Percentiles rank a stretch among this genome's conserved stretches.
These are phyloP conservation scores for Xylota sylvarum DNA, from an alignment of 2,888 invertebrate genomes.

Conservation along the genomic window DNA sequence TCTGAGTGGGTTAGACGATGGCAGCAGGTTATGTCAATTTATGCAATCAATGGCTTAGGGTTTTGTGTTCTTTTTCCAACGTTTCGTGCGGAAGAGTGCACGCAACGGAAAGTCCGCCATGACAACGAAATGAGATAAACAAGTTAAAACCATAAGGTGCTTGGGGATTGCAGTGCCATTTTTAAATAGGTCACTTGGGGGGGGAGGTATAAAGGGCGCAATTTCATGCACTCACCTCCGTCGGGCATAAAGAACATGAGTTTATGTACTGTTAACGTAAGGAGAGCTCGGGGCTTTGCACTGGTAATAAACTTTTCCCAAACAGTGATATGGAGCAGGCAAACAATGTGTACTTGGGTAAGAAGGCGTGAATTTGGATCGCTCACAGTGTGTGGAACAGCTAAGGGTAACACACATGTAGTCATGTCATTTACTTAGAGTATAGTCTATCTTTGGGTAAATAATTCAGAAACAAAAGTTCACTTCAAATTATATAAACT, in stretches of 20 bases:
- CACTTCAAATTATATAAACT: too few relatives aligned
- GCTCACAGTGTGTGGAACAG: not conserved
- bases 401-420: not conserved
- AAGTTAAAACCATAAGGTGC: constrained; percentile 46
- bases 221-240: constrained; percentile 5
- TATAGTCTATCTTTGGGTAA: too few relatives aligned
- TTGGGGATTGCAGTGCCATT: constrained; percentile 11
- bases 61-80: constrained; percentile 8
- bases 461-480: too few relatives aligned
- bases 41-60: constrained; percentile 23
- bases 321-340: constrained; percentile 14
- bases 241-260: constrained; percentile 40
- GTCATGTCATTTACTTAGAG: too few relatives aligned
- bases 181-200: constrained; percentile 41
- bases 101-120: constrained; percentile 37
- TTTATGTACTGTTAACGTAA: constrained; percentile 56
- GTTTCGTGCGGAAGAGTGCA: constrained; percentile 17
- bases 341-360: constrained; percentile 11
- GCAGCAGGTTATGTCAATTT: constrained; percentile 14
- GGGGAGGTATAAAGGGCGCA: constrained; percentile 10
- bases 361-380: not conserved
- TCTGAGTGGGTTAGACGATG: not conserved
- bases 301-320: constrained; percentile 11
- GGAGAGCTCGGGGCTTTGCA: constrained; percentile 18
- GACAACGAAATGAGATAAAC: constrained; percentile 55